A percentile compares a stretch with the other conserved stretches of the same genome.
These are phyloP conservation scores for Cepphus grylle DNA, from an alignment of 2,113 vertebrate species.

Conservation along the genomic window DNA sequence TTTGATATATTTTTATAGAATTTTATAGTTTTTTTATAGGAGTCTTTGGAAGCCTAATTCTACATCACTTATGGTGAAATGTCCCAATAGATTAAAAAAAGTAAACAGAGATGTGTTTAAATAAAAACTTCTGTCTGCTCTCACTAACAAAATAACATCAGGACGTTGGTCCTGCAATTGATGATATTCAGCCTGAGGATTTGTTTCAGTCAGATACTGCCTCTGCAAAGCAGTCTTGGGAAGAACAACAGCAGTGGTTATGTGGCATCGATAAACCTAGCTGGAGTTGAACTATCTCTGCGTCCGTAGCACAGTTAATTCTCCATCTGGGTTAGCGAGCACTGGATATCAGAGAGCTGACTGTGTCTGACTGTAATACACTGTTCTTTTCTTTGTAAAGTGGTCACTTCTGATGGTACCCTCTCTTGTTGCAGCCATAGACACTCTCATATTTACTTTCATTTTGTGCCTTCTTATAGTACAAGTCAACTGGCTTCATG, in stretches of 20 bases:
- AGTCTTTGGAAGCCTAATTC: neutral
- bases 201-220: neutral
- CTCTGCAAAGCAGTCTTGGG: neutral
- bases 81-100: neutral
- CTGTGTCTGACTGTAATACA: neutral
- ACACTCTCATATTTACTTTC: neutral
- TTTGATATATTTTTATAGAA: neutral
- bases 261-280: neutral
- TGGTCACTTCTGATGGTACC: neutral
- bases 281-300: neutral
- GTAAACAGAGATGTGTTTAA: neutral
- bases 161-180: neutral
- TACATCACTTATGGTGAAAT: neutral
- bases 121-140: neutral
- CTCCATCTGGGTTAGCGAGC: neutral
- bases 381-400: neutral
- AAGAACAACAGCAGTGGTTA: neutral
- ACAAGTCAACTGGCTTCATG: conserved; percentile 14
- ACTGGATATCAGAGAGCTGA: neutral
- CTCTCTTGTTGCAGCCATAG: neutral
- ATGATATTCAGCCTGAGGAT: neutral
- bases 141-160: neutral
- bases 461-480: conserved; percentile 38
- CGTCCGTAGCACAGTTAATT: neutral
- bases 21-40: neutral